phyloP scores from a whole-genome alignment of 2,797 vertebrate species.

The Chelmon rostratus region DNA sequence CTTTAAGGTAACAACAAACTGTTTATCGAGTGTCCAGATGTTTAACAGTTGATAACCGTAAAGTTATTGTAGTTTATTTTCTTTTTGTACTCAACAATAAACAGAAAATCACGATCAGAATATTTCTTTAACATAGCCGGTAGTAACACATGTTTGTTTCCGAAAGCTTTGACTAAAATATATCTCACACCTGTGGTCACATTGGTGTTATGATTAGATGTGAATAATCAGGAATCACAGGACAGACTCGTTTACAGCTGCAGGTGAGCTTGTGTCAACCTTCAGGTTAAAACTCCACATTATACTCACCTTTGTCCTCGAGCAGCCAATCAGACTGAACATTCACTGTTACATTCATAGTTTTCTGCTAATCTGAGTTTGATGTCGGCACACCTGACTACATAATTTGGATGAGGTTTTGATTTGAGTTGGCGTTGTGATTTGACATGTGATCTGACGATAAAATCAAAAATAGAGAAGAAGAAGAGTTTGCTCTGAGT shows the following conservation, averaged over 20 bases:
- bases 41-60: neutral
- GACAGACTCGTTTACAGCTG: neutral
- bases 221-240: neutral
- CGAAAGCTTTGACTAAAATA: too few relatives aligned
- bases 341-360: neutral
- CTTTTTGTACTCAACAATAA: too few relatives aligned
- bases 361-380: too few relatives aligned
- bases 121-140: too few relatives aligned
- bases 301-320: neutral
- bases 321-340: too few relatives aligned
- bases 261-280: neutral
- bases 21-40: neutral
- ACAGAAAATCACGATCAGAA: too few relatives aligned
- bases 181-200: too few relatives aligned
- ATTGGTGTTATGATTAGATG: neutral
- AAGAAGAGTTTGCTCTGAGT: neutral
- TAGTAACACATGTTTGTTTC: too few relatives aligned
- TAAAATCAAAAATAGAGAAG: neutral
- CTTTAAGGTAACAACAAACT: conserved; percentile 91
- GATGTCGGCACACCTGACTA: too few relatives aligned
- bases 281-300: neutral
- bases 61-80: too few relatives aligned
- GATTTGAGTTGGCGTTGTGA: neutral
- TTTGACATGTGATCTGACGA: neutral
- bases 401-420: neutral